phyloP scores from a whole-genome alignment of 2,888 invertebrate species.

The Autographa gamma region DNA sequence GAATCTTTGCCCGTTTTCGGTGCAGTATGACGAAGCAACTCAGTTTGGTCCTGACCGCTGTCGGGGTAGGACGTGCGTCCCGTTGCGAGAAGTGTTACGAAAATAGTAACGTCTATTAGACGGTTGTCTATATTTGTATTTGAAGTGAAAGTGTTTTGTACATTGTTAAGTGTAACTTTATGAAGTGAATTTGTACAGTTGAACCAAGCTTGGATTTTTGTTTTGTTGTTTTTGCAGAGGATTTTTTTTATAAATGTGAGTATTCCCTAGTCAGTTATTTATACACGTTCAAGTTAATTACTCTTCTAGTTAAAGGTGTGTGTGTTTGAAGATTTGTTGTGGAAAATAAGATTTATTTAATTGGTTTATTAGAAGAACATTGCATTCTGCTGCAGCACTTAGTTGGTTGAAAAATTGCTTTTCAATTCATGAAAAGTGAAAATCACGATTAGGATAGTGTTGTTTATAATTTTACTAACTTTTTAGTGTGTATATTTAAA shows the following conservation, averaged over 20 bases:
- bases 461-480: too few species aligned
- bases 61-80: constrained; percentile 66
- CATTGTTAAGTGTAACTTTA: constrained; percentile 59
- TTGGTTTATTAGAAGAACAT: not conserved
- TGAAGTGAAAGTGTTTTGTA: constrained; percentile 59
- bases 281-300: constrained; percentile 21
- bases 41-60: constrained; percentile 69
- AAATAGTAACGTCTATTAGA: constrained; percentile 73
- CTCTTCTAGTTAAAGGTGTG: constrained; percentile 7
- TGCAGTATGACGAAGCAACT: constrained; percentile 55
- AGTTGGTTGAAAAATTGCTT: too few species aligned
- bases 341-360: not conserved
- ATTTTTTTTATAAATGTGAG: constrained; percentile 59
- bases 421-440: too few species aligned
- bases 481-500: too few species aligned
- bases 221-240: constrained; percentile 48
- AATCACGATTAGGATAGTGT: too few species aligned
- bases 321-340: constrained; percentile 2
- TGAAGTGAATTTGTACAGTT: constrained; percentile 44
- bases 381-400: too few species aligned
- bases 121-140: constrained; percentile 55
- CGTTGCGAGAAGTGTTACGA: constrained; percentile 69
- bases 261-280: constrained; percentile 39
- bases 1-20: constrained; percentile 70
- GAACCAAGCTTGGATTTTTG: constrained; percentile 19